Conservation (phyloP, 2,888 invertebrate genomes). For the Argynnis bischoffii region DNA sequence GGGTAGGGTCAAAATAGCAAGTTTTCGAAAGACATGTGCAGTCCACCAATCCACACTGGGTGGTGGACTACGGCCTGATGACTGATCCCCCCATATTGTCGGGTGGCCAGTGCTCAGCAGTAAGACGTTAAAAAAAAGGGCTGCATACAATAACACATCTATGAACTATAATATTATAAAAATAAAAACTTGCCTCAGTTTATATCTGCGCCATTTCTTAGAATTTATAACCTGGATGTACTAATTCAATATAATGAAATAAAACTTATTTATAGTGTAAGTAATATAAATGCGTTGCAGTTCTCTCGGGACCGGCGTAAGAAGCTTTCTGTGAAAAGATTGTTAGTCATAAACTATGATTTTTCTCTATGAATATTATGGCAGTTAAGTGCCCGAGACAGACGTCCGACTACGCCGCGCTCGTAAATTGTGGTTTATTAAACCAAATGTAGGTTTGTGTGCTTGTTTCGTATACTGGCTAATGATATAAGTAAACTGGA, state of each 20-base stretch:
- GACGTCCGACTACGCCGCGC: conserved; percentile 47
- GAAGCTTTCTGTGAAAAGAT: conserved; percentile 70
- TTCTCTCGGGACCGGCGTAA: conserved; percentile 51
- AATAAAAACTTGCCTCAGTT: background rate
- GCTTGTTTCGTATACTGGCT: background rate
- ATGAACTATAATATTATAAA: no score
- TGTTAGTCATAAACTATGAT: conserved; percentile 75
- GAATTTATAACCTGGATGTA: conserved; percentile 41
- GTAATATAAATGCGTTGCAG: conserved; percentile 65
- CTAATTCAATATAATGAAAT: conserved; percentile 61
- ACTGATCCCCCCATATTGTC: no score
- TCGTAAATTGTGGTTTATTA: conserved; percentile 53
- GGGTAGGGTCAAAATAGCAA: no score
- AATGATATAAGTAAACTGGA: background rate
- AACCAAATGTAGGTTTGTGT: conserved; percentile 28
- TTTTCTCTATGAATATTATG: conserved; percentile 73
- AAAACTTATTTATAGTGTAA: conserved; percentile 66
- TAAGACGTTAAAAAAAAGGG: no score
- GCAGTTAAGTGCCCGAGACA: conserved; percentile 61
- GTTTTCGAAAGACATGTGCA: no score
- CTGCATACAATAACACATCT: no score
- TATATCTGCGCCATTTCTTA: conserved; percentile 24
- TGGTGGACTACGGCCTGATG: no score
- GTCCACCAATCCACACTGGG: no score
- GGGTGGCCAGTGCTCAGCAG: no score